Evolutionary conservation across 2,797 vertebrate genomes (phyloP).

Genomic region (Catharus ustulatus): DNA sequence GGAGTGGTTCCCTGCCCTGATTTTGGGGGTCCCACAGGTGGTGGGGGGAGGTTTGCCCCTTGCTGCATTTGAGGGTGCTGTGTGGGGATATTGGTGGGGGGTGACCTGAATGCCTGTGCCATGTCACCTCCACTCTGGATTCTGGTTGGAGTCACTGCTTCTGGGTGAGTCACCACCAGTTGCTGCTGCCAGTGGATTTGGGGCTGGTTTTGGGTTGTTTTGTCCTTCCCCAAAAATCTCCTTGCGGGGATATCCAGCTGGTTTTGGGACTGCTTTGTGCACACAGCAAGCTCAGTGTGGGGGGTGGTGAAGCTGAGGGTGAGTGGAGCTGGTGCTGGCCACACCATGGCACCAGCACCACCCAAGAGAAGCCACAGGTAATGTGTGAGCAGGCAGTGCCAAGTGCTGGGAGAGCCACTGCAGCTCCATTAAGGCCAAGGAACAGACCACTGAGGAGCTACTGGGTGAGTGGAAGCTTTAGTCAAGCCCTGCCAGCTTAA

Average conservation of each 20-base stretch:
- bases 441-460: not conserved
- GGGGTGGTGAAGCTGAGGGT: not conserved
- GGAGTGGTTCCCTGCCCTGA: not conserved
- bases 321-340: not conserved
- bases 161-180: not conserved
- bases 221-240: not conserved
- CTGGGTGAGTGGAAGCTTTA: not conserved
- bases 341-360: not conserved
- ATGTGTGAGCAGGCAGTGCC: not conserved
- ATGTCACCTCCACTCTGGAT: not conserved
- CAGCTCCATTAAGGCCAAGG: not conserved
- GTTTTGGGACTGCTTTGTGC: not conserved
- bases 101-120: not conserved
- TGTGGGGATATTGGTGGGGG: not conserved
- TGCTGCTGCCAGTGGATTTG: not conserved
- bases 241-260: not conserved
- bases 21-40: not conserved
- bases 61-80: not conserved
- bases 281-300: not conserved
- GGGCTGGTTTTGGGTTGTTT: not conserved
- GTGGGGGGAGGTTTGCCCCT: not conserved
- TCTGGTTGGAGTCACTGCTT: not conserved
- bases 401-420: constrained; percentile 50
- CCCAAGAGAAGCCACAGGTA: not conserved
- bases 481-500: not conserved